Evolutionary conservation across 2,113 vertebrate genomes (phyloP).

Genomic region (Callopanchax toddi): DNA sequence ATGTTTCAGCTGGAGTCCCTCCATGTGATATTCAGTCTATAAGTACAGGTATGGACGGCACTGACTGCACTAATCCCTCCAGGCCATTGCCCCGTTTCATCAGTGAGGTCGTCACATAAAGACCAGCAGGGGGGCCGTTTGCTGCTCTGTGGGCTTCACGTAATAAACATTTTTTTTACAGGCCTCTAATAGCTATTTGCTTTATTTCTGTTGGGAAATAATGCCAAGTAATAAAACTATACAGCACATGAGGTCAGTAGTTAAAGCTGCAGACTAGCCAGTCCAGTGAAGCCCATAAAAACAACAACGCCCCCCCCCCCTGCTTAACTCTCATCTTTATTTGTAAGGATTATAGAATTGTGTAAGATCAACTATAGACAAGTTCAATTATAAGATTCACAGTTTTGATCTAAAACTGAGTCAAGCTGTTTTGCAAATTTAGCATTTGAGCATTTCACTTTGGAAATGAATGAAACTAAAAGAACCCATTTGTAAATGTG

Average conservation of each 20-base stretch:
- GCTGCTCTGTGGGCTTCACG: constrained; percentile 62
- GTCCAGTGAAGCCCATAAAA: constrained; percentile 48
- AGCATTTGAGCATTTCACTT: constrained; percentile 14
- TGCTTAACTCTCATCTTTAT: constrained; percentile 11
- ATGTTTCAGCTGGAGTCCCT: constrained; percentile 86
- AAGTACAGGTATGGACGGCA: constrained; percentile 89
- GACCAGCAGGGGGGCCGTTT: constrained; percentile 56
- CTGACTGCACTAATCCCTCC: constrained; percentile 34
- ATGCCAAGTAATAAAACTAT: constrained; percentile 41
- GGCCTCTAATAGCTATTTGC: constrained; percentile 34
- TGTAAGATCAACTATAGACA: background rate
- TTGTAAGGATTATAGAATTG: constrained; percentile 6
- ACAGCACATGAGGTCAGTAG: background rate
- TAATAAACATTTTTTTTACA: constrained; percentile 28
- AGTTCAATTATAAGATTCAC: background rate
- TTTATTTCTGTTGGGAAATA: constrained; percentile 69
- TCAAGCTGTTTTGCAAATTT: constrained; percentile 34
- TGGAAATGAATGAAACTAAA: constrained; percentile 9
- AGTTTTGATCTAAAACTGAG: constrained; percentile 3
- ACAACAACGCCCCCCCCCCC: constrained; percentile 30
- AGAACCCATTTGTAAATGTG: too few species aligned
- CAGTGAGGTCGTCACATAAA: constrained; percentile 42
- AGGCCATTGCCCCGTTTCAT: constrained; percentile 47
- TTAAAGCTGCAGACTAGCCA: constrained; percentile 1
- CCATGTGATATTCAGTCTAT: constrained; percentile 96